Conservation (phyloP, 2,797 vertebrate species). For the Micropoecilia bifurca region DNA sequence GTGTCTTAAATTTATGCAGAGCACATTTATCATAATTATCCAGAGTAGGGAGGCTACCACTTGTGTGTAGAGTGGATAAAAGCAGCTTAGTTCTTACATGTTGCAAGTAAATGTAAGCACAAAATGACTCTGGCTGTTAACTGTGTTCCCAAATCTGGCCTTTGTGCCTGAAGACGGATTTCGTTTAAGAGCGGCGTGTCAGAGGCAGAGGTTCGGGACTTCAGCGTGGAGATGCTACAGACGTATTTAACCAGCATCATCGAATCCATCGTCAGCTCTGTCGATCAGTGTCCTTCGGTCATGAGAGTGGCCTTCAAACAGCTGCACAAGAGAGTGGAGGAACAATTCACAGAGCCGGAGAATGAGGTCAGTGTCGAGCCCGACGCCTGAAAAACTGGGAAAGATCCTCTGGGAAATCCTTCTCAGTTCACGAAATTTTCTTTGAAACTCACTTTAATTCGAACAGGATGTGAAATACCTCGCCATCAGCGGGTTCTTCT, state of each 20-base stretch:
- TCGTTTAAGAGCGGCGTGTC: slow-evolving; percentile 83
- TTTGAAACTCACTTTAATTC: background rate
- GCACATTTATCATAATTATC: background rate
- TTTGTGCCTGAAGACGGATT: slow-evolving; percentile 73
- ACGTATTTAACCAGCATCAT: slow-evolving; percentile 77
- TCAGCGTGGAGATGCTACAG: slow-evolving; percentile 77
- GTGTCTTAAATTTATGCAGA: background rate
- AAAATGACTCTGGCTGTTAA: background rate
- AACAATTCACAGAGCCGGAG: slow-evolving; percentile 82
- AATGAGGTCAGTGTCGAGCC: slow-evolving; percentile 82
- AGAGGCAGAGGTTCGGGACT: slow-evolving; percentile 83
- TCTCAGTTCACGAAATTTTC: slow-evolving; percentile 3
- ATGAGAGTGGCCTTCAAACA: slow-evolving; percentile 89
- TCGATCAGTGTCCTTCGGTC: slow-evolving; percentile 83
- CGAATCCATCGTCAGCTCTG: slow-evolving; percentile 76
- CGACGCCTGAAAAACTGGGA: background rate
- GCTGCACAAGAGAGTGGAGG: slow-evolving; percentile 85
- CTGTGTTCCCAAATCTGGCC: slow-evolving; percentile 11
- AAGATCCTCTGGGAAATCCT: background rate
- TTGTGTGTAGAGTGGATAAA: background rate
- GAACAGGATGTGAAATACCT: slow-evolving; percentile 89
- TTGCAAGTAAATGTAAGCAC: background rate
- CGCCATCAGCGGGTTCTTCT: slow-evolving; percentile 92
- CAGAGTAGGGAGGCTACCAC: background rate
- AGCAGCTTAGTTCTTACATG: background rate